Evolutionary conservation across 2,888 invertebrate species (phyloP), one percentile per base, ranked within the genome.

Genomic region (Eulithis testata): DNA sequence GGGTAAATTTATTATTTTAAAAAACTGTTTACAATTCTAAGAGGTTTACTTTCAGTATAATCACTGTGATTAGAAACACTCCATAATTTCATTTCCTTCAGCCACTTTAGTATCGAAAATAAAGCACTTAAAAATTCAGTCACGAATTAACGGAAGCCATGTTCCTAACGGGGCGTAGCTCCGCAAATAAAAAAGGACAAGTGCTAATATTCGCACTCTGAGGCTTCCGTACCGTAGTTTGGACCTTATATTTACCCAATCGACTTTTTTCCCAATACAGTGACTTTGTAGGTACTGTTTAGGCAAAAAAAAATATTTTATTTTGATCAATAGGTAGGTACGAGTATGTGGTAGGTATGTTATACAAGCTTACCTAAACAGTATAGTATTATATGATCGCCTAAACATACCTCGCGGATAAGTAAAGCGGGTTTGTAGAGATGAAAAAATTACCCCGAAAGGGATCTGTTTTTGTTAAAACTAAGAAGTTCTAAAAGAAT

Each of bases 121-220:
- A 56, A 21, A 21, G 51, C 55, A 66, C 63, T 66, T 63, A 60
- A 60, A 63, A 66, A 56, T 60, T 63, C 51, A n/a, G 63, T 67
- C 63, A 63, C 60, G 66, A 50, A 66, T 60, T 60, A 63, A 57
- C 60, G 44, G 53, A 62, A 60, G 59, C 52, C 47, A 43, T 8
- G 51, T 56, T 60, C 37, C 27, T 45, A 63, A 49, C 54, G 49
- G 44, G 43, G 53, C 55, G 63, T 14, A 49, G 49, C 57, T 56
- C 57, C 52, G 55, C 56, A 53, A 49, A 49, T 49, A 49, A 21
- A 21, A 21, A 49, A 4, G 11, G 21, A 49, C 49, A 21, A 49
- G 49, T 14, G 49, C 49, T 49, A 21, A 49, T 8, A 49, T 21
- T 21, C 21, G 11, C 14, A 21, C 6, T 9, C 4, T 47, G 12